Evolutionary conservation across 64 coral and sea anemone species (phyloP), one percentile per base, ranked within the genome.

Genomic region (Porites lutea): DNA sequence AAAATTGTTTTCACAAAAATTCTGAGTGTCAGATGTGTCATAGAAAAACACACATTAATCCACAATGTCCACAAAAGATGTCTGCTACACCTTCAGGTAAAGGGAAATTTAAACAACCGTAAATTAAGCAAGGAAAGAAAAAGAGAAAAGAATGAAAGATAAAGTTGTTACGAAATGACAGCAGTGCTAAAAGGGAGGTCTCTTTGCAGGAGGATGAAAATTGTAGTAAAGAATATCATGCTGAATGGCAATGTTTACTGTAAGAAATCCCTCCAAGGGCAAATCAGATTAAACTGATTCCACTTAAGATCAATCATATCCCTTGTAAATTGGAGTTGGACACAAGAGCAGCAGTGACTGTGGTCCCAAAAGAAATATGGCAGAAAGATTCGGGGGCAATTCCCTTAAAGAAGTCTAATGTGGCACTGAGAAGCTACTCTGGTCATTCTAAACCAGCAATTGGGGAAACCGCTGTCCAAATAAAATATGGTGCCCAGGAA

Each of bases 1-100:
- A 84, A 84, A 64, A 84, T 37, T 82, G 79, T 67, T 73, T 73
- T 44, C 70, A 68, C 47, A 87, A 87, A 7, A 18, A 73, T 72
- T 65, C 67, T 51, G 85, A 87, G 54, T 87, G 85, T 53, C 66
- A 87, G 52, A 65, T 13, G 21, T 87, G 85, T 23, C 58, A 59
- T 11, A 72, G 37, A 72, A 87, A 14, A 22, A 68, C 67, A 0
- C 85, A 87, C 68, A 87, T 72, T 23, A 87, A 45, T 46, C 70
- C 85, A 52, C 66, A 87, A 87, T 87, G 69, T 44, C 46, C 85
- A 8, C 44, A 73, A 19, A 87, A 87, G 48, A 55, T 14, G 14
- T 23, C 23, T 71, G 3, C 19, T 0, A 71, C 21, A 21, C 10
- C 67, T 8, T 21, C 21, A 23, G n/a, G 4, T 22, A 22, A 19